Evolutionary conservation across 2,888 invertebrate species (phyloP).

Genomic region (Ethmia dodecea): DNA sequence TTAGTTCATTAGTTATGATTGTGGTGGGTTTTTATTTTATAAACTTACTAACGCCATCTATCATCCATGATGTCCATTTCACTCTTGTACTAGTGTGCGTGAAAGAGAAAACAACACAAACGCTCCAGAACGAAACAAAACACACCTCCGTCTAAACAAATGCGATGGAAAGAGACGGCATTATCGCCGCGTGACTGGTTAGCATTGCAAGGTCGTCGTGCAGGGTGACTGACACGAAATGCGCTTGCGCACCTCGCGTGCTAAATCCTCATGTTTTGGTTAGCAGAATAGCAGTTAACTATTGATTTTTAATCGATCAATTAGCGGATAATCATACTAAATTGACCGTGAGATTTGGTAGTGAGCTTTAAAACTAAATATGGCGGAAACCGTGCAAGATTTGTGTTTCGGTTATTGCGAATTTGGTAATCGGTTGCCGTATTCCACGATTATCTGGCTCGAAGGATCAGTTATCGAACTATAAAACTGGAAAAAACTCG

Average conservation of each 20-base stretch:
- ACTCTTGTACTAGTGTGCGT: slow-evolving; percentile 25
- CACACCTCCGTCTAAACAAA: neutral
- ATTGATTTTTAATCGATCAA: slow-evolving; percentile 51
- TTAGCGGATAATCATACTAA: slow-evolving; percentile 37
- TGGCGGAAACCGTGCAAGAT: slow-evolving; percentile 35
- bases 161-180: slow-evolving; percentile 34
- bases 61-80: slow-evolving; percentile 27
- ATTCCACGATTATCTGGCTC: slow-evolving; percentile 22
- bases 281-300: slow-evolving; percentile 30
- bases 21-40: too few relatives aligned
- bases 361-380: neutral
- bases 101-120: slow-evolving; percentile 33
- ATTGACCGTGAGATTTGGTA: slow-evolving; percentile 27
- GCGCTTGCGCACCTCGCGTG: slow-evolving; percentile 51
- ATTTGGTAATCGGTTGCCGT: slow-evolving; percentile 27
- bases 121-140: slow-evolving; percentile 29
- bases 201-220: slow-evolving; percentile 74
- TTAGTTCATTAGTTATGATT: too few relatives aligned
- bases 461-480: slow-evolving; percentile 18
- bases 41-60: slow-evolving; percentile 13
- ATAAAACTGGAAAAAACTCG: neutral
- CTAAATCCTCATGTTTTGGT: slow-evolving; percentile 51
- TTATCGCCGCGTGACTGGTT: slow-evolving; percentile 60
- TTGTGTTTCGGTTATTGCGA: slow-evolving; percentile 30
- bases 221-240: slow-evolving; percentile 61